Conservation (phyloP, 2,113 vertebrate genomes). For the Gracilinanus agilis region DNA sequence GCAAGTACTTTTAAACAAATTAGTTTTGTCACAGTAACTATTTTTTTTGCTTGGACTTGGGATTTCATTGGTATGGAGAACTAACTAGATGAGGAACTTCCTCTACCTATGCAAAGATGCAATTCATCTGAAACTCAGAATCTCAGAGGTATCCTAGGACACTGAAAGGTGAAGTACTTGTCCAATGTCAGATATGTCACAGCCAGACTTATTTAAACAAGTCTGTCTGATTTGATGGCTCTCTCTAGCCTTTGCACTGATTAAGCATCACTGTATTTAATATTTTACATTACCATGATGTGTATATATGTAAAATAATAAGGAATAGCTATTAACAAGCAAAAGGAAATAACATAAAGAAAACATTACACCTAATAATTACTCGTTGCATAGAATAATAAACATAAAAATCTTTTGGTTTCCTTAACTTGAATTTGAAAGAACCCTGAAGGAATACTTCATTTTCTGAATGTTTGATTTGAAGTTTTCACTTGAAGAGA, state of each 20-base stretch:
- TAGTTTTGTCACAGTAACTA: slow-evolving; percentile 5
- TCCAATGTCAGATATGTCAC: not conserved
- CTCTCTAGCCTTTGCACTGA: not conserved
- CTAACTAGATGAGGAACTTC: not conserved
- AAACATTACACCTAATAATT: not conserved
- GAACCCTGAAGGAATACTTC: not conserved
- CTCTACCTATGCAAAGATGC: not conserved
- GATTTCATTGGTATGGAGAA: not conserved
- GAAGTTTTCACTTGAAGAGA: not conserved
- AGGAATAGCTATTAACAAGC: not conserved
- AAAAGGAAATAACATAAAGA: not conserved
- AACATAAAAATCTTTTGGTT: slow-evolving; percentile 3
- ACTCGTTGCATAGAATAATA: not conserved
- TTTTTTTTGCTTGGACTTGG: not conserved
- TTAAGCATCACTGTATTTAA: not conserved
- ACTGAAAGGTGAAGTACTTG: not conserved
- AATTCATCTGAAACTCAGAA: not conserved
- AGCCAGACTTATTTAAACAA: not conserved
- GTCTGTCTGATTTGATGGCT: not conserved
- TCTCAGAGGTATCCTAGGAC: not conserved
- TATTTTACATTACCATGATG: not conserved
- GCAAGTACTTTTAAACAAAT: not conserved
- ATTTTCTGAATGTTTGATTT: slow-evolving; percentile 1
- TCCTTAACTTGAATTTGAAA: slow-evolving; percentile 6
- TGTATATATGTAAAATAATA: not conserved